A percentile compares a stretch with the other conserved stretches of the same genome.
phyloP scores from a whole-genome alignment of 2,113 vertebrate species.

The Hirundichthys speculiger region DNA sequence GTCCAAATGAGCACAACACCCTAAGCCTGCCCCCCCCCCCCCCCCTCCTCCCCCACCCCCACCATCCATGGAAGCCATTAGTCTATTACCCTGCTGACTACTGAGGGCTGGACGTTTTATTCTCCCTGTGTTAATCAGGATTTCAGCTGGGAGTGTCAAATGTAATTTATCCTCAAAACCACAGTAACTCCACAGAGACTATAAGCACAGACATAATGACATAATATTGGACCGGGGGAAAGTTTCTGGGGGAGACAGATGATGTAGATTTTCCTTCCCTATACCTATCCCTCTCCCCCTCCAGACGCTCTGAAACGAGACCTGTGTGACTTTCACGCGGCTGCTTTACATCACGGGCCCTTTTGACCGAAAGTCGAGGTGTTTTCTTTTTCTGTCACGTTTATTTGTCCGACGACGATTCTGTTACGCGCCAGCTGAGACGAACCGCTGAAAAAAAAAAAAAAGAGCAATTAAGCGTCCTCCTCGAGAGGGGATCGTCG shows the following conservation, averaged over 20 bases:
- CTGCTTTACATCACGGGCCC: constrained; percentile 41
- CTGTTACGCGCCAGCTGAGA: constrained; percentile 14
- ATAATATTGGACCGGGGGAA: constrained; percentile 60
- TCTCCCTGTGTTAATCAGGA: constrained; percentile 71
- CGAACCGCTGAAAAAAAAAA: constrained; percentile 15
- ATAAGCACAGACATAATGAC: constrained; percentile 56
- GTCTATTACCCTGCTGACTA: constrained; percentile 51
- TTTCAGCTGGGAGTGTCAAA: constrained; percentile 72
- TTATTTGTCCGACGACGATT: constrained; percentile 14
- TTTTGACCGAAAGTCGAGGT: constrained; percentile 18
- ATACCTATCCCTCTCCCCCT: constrained; percentile 22
- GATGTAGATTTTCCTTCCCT: constrained; percentile 51
- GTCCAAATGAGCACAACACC: background rate
- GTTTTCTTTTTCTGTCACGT: background rate
- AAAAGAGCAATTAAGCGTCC: constrained; percentile 13
- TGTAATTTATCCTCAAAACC: constrained; percentile 72
- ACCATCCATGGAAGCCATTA: constrained; percentile 71
- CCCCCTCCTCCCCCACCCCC: constrained; percentile 25
- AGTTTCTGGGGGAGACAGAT: constrained; percentile 57
- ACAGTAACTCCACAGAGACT: constrained; percentile 59
- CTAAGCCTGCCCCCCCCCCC: constrained; percentile 17
- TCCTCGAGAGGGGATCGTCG: constrained; percentile 4
- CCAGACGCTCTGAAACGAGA: constrained; percentile 37
- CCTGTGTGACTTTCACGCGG: constrained; percentile 34
- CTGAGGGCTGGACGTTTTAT: constrained; percentile 65